Evolutionary conservation across 1,140 invertebrate genomes (phyloP), one percentile per base, ranked within the genome.

Genomic region (Solenopsis invicta): DNA sequence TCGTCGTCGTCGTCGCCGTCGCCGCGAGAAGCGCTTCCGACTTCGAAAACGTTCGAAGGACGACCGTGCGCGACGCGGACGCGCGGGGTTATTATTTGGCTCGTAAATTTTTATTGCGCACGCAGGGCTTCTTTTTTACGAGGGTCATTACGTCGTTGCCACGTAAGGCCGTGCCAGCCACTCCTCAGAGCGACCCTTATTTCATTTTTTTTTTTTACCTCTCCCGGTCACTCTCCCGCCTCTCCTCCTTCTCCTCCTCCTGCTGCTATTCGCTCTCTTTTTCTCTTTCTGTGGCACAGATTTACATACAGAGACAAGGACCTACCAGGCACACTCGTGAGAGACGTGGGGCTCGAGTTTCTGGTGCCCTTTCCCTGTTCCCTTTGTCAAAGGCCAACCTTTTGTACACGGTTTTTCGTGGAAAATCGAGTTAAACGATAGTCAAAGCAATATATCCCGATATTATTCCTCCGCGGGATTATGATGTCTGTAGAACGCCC

Each of bases 81-180:
- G 88, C 77, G 64, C 62, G 74, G n/a, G 45, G 50, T 87, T 86
- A 89, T 89, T 72, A 77, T 88, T 88, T 87, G 87, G n/a, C 87
- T 88, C 87, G 87, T 89, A 86, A 89, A 88, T 89, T 86, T 88
- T 89, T 89, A 88, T 89, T 64, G 88, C 76, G 88, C 88, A 81
- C 89, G 89, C 86, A 88, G 86, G 85, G 67, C 75, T 85, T 72
- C 75, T 87, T 87, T 89, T 90, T 90, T 89, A 90, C 88, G 88
- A 89, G 69, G 41, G 88, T 75, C 89, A 85, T 90, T 90, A 90
- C 85, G 85, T 72, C 86, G 88, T 88, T 86, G 76, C 89, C 75
- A 66, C 88, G 89, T 90, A 89, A 90, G 89, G 76, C 74, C 66
- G 88, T 88, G 85, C 86, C 69, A 76, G 71, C 74, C 66, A 64